These are phyloP conservation scores for Psix sp. DNA, from an alignment of 1,140 invertebrate genomes.

Conservation along the genomic window DNA sequence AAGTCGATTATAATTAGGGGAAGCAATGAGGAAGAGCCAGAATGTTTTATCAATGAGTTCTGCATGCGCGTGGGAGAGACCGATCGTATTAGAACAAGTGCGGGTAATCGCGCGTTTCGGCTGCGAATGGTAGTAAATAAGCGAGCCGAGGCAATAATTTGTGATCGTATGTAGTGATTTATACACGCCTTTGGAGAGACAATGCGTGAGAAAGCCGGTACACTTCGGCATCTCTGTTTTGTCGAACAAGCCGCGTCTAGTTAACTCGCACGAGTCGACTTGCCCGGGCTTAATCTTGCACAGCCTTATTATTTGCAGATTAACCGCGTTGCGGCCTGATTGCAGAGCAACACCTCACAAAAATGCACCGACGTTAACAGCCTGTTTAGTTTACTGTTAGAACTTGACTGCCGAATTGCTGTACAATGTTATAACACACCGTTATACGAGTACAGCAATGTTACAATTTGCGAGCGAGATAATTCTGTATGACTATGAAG, in stretches of 20 bases:
- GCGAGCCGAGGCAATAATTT: conserved; percentile 42
- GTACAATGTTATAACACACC: conserved; percentile 13
- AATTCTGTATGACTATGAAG: conserved; percentile 27
- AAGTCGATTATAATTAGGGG: too few species aligned
- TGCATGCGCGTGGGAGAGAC: conserved; percentile 24
- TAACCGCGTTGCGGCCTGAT: too few species aligned
- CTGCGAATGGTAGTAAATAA: conserved; percentile 31
- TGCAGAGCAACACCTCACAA: too few species aligned
- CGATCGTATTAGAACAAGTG: conserved; percentile 32
- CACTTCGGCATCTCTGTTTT: background rate
- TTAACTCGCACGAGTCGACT: too few species aligned
- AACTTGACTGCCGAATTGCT: conserved; percentile 31
- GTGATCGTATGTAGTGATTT: conserved; percentile 37
- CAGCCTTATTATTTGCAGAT: too few species aligned
- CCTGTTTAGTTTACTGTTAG: conserved; percentile 47
- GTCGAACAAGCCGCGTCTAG: too few species aligned
- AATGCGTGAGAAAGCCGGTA: conserved; percentile 42
- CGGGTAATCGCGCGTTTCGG: conserved; percentile 44
- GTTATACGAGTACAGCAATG: conserved; percentile 18
- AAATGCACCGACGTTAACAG: too few species aligned
- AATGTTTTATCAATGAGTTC: conserved; percentile 41
- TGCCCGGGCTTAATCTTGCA: too few species aligned
- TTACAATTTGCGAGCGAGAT: conserved; percentile 47
- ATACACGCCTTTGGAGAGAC: conserved; percentile 27
- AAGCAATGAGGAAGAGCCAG: too few species aligned